Base-by-base conservation (phyloP, 2,113 vertebrate genomes). In the Cololabis saira region DNA sequence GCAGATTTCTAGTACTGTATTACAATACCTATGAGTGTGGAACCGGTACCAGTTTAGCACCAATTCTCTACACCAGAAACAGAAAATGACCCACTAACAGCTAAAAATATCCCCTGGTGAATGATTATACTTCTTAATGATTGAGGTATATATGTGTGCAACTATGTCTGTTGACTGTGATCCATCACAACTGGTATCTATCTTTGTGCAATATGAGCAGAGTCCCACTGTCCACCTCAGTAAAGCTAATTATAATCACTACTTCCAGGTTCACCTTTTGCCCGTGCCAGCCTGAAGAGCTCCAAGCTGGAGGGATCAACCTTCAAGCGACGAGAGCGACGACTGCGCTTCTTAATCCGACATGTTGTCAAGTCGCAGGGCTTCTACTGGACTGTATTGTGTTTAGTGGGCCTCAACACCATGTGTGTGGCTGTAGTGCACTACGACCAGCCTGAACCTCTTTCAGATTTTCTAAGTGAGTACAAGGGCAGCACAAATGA, bases 401-500 rank as follows among this genome's bases (percentile, higher is more conserved):
- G 95, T 82, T 91, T 98, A 85, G 96, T 98, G 83, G 96, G 95
- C 65, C 95, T 98, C 84, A 98, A 98, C 94, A 98, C 96, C 4
- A 63, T 98, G 89, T 98, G 96, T 83, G 96, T 98, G 64, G 96
- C 96, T 41, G 95, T 95, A 0, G 96, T 98, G 48, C 96, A 96
- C 91, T 96, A 98, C 67, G 85, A 95, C 93, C 96, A 98, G 87
- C 94, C 95, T 4, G 94, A 95, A 13, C 90, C 93, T 78, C 95
- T 98, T 52, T 96, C 96, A 4, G 94, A 98, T 90, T 97, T 98
- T 90, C 94, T 98, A 83, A 95, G 96, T 98, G 92, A 96, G 96
- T 94, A 80, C 55, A 53, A 44, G 56, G 10, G 40, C 54, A 22
- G 37, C 53, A 24, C 62, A 52, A 50, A 76, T 76, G 48, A 67